A percentile compares a stretch with the other conserved stretches of the same genome.
phyloP scores from a whole-genome alignment of 1,140 invertebrate genomes.

The Drosophila tani region DNA sequence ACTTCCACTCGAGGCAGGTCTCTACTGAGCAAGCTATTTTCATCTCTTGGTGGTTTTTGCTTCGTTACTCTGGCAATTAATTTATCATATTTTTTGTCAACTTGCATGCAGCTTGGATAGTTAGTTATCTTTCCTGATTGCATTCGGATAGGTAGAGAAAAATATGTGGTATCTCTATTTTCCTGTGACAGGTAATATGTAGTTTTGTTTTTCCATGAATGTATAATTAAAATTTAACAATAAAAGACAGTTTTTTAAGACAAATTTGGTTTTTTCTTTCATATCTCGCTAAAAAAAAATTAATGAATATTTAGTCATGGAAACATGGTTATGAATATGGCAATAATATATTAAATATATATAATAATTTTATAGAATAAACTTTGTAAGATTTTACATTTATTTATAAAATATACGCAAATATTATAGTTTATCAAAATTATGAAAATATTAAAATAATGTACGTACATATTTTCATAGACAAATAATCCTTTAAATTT shows the following conservation, averaged over 20 bases:
- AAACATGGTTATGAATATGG: too few relatives aligned
- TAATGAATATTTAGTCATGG: not conserved
- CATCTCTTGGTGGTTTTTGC: not conserved
- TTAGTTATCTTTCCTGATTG: conserved; percentile 9
- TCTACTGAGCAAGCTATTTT: conserved; percentile 4
- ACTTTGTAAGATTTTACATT: too few relatives aligned
- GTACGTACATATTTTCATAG: too few relatives aligned
- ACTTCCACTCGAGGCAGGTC: too few relatives aligned
- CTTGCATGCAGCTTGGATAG: not conserved
- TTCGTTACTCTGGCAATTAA: conserved; percentile 8
- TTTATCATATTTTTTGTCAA: conserved; percentile 15
- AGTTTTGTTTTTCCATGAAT: not conserved
- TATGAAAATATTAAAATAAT: too few relatives aligned
- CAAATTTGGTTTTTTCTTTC: too few relatives aligned
- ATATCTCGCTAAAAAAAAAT: not conserved
- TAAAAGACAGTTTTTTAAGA: not conserved
- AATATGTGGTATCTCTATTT: not conserved
- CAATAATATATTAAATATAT: too few relatives aligned
- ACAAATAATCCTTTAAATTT: too few relatives aligned
- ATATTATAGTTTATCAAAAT: too few relatives aligned
- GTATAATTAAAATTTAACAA: not conserved
- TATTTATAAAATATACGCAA: too few relatives aligned
- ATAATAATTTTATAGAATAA: too few relatives aligned
- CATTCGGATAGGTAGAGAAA: not conserved
- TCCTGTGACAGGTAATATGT: not conserved